Evolutionary conservation across 2,797 vertebrate genomes (phyloP), one percentile per base, ranked within the genome.

Genomic region (Alfaro cultratus): DNA sequence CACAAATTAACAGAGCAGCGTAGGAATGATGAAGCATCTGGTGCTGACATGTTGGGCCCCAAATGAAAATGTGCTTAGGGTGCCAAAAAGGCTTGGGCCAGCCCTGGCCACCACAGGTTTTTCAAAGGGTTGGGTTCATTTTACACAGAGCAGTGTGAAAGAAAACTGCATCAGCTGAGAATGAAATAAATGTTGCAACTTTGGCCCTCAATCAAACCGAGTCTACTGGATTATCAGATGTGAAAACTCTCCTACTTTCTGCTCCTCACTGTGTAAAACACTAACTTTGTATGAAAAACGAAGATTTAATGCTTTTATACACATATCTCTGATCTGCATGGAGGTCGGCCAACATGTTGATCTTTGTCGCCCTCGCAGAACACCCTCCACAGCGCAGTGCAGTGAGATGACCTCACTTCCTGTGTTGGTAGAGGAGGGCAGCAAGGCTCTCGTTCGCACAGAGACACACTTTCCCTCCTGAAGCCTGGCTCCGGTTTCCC

Each of bases 361-460:
- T 93, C 91, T 93, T 89, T 87, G 91, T 92, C 86, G 77, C 90
- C 79, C 85, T 91, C 46, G 5, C 83, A 88, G 84, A 94, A 86
- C 89, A 89, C 89, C 90, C 90, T 86, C 87, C 83, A 89, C 83
- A 47, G 86, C 41, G 84, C 87, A 78, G 91, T 89, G 88, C 91
- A 87, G 84, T 78, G 86, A 91, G 81, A 88, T 94, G 92, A 93
- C 94, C 93, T 94, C 92, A 95, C 93, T 95, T 96, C 95, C 94
- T 96, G 94, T 94, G 93, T 94, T 93, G 94, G 91, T 93, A 93
- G 91, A 92, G 84, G 81, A 93, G 94, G 91, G 90, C 92, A 92
- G 85, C 83, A 88, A 91, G 87, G 87, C 89, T 91, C 85, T 86
- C 76, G 45, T 68, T 60, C 78, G 76, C 75, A 82, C 86, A 85